Percentiles rank a stretch among this genome's conserved stretches.
Conservation (phyloP, 2,113 vertebrate genomes). For the Macrotus californicus region DNA sequence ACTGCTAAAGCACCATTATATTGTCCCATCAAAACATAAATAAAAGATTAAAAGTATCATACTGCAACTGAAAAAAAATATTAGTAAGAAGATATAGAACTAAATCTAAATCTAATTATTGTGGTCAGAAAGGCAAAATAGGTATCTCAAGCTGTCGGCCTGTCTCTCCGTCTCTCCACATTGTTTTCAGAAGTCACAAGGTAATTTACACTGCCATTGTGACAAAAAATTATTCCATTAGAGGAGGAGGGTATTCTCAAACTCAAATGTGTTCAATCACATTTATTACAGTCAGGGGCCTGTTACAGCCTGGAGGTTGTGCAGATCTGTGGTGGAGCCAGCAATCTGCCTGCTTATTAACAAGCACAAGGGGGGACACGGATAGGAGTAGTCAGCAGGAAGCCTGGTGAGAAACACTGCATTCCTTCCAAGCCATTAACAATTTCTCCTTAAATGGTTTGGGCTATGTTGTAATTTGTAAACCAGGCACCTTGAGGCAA, state of each 20-base stretch:
- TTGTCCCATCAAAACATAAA: not conserved
- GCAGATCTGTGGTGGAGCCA: rapidly evolving
- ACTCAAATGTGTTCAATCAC: not conserved
- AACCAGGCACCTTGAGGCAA: not conserved
- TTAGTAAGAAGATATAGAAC: not conserved
- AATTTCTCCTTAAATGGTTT: not conserved
- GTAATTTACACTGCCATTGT: not conserved
- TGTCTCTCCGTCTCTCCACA: not conserved
- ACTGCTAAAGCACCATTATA: not conserved
- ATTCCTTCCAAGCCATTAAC: not conserved
- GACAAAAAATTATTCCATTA: not conserved
- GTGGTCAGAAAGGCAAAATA: not conserved
- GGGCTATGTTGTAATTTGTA: constrained; percentile 6
- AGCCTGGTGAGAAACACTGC: not conserved
- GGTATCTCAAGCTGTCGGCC: not conserved
- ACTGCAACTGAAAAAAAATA: not conserved
- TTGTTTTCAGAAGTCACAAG: not conserved
- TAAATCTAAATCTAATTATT: not conserved
- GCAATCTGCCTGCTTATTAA: not conserved
- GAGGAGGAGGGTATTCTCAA: not conserved
- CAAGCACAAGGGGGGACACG: rapidly evolving
- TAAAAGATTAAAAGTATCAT: not conserved
- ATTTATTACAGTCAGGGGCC: no score
- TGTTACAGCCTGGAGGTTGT: not conserved
- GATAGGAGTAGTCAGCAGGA: not conserved